Conservation (phyloP, 2,113 vertebrate genomes). For the Macquaria australasica region DNA sequence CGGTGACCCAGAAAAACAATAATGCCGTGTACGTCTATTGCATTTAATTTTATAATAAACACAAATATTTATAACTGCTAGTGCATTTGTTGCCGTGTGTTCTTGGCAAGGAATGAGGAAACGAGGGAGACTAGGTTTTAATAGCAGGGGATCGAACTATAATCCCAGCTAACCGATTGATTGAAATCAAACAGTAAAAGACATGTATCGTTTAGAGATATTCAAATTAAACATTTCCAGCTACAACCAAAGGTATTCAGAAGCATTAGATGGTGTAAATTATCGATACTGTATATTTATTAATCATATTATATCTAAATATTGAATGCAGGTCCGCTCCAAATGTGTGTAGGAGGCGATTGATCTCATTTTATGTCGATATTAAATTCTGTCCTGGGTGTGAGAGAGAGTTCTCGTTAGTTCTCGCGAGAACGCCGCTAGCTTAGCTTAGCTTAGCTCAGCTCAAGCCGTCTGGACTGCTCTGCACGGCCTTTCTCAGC, state of each 20-base stretch:
- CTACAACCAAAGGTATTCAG: not conserved
- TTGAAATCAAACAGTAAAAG: not conserved
- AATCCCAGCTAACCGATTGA: not conserved
- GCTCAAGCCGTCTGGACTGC: not conserved
- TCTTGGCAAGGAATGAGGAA: not conserved
- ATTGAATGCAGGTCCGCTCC: not conserved
- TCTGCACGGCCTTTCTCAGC: not conserved
- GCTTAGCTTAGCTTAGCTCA: not conserved
- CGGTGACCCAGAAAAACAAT: slow-evolving; percentile 56
- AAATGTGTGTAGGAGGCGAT: not conserved
- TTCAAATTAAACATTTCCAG: not conserved
- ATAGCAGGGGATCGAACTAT: not conserved
- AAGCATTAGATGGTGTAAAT: not conserved
- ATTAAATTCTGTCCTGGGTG: not conserved
- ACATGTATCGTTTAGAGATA: not conserved
- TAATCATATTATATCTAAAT: not conserved
- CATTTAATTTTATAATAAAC: slow-evolving; percentile 52
- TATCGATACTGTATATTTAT: not conserved
- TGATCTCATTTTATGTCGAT: not conserved
- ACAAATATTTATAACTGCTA: not conserved
- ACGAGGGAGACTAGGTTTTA: not conserved
- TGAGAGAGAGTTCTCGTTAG: accelerated
- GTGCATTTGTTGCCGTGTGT: not conserved
- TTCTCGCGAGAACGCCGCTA: slow-evolving; percentile 61
- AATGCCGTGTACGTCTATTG: slow-evolving; percentile 17